These are phyloP conservation scores for Anabacerthia variegaticeps DNA, from an alignment of 2,797 vertebrate species.

Conservation along the genomic window DNA sequence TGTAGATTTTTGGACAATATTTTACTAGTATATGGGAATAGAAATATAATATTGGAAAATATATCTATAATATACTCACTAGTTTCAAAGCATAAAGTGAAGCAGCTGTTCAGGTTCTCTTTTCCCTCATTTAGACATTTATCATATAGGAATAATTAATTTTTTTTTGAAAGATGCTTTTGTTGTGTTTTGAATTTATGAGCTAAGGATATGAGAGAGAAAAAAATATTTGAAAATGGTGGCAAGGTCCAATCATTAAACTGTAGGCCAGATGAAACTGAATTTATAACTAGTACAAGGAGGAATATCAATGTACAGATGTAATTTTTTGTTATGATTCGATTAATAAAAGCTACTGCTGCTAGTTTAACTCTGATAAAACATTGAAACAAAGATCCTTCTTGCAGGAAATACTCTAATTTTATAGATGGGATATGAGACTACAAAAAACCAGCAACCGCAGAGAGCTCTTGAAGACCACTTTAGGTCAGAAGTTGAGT, in stretches of 20 bases:
- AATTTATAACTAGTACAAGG: not conserved
- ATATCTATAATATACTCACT: not conserved
- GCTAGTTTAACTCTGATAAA: too few relatives aligned
- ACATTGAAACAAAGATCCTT: not conserved
- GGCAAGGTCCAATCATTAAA: not conserved
- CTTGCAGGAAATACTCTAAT: not conserved
- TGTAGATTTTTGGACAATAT: not conserved
- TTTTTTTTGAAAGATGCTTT: not conserved
- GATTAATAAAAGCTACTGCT: not conserved
- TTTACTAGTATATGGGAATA: not conserved
- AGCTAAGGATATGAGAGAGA: not conserved
- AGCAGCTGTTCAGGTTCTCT: not conserved
- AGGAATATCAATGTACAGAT: not conserved
- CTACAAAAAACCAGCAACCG: not conserved
- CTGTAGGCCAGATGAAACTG: not conserved
- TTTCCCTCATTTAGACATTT: not conserved
- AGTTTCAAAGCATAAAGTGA: not conserved
- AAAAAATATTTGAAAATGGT: not conserved
- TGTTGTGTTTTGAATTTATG: not conserved
- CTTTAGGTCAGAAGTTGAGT: not conserved
- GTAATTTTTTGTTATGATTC: not conserved
- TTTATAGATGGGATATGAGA: not conserved
- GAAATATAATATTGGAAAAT: not conserved
- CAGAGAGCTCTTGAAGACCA: not conserved
- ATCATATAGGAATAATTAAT: not conserved